A percentile compares a stretch with the other conserved stretches of the same genome.
Evolutionary conservation across 2,113 vertebrate genomes (phyloP).

Genomic region (Martes martes): DNA sequence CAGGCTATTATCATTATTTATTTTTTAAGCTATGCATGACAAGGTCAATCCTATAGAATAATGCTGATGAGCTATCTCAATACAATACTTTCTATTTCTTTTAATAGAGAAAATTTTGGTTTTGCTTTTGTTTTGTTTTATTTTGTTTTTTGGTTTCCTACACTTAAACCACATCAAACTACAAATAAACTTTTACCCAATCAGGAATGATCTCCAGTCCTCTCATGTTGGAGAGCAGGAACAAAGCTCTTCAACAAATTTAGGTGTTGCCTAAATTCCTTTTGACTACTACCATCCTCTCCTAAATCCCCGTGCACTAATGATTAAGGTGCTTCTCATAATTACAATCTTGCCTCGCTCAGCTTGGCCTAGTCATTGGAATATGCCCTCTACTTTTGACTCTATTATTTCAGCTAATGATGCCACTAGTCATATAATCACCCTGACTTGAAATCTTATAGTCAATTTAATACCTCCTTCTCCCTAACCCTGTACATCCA

Average conservation of each 20-base stretch:
- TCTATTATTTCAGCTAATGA: background rate
- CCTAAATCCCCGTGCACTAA: background rate
- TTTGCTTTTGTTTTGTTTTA: background rate
- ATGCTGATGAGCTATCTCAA: background rate
- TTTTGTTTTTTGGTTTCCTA: background rate
- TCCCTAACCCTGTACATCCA: background rate
- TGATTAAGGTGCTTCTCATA: background rate
- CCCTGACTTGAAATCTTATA: background rate
- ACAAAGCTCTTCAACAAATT: background rate
- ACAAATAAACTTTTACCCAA: background rate
- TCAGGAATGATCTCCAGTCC: background rate
- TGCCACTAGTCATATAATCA: background rate
- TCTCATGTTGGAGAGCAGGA: background rate
- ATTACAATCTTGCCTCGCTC: background rate
- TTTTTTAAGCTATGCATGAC: background rate
- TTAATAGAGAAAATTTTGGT: background rate
- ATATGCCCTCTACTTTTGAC: background rate
- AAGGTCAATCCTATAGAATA: background rate
- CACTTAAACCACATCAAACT: background rate
- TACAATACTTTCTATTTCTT: background rate
- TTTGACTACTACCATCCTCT: background rate
- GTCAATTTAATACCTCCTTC: background rate
- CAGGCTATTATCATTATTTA: background rate
- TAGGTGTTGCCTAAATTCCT: background rate
- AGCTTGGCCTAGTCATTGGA: background rate